Evolutionary conservation across 2,797 vertebrate species (phyloP), one percentile per base, ranked within the genome.

Genomic region (Clamator glandarius): DNA sequence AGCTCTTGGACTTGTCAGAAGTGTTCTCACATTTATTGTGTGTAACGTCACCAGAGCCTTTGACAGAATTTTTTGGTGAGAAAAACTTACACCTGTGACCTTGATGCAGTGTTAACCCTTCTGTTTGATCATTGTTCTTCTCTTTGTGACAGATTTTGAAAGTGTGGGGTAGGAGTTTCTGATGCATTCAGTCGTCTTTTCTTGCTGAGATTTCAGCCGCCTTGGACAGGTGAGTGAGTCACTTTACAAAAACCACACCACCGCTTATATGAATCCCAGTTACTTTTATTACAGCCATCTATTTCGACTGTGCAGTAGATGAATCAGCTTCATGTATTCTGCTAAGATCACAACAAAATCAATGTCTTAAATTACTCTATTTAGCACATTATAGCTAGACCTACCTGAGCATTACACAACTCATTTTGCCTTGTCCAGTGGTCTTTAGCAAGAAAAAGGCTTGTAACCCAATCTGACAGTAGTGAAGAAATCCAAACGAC

Each of bases 131-230:
- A 29, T 76, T 92, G 94, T 70, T 74, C 33, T 84, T 54, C 36
- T 69, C n/a, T 91, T 75, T 69, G 35, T 75, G 62, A 68, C 62
- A 85, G 29, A 75, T 62, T 92, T 83, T 80, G n/a, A 92, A 95
- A 89, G 39, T 36, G 8, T 1, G 2, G 21, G 18, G 14, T 31
- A 78, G 89, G 70, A 80, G 41, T 15, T 41, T 83, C 61, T 74
- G 8, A 83, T 15, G 13, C 91, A 89, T 68, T 82, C 64, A 55
- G 57, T 85, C 75, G 77, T 87, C 31, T 82, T 88, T 86, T 48
- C 57, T 54, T 67, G 21, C 29, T 75, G 87, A 85, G 23, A 81
- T 74, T 50, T 85, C 39, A 87, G 20, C 21, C 20, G 74, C 83
- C 68, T 77, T 78, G 85, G 64, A 59, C 28, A 85, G 42, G 11